Base-by-base conservation (phyloP, 37 sponge, comb jelly and placozoan species). In the Geodia barretti region DNA sequence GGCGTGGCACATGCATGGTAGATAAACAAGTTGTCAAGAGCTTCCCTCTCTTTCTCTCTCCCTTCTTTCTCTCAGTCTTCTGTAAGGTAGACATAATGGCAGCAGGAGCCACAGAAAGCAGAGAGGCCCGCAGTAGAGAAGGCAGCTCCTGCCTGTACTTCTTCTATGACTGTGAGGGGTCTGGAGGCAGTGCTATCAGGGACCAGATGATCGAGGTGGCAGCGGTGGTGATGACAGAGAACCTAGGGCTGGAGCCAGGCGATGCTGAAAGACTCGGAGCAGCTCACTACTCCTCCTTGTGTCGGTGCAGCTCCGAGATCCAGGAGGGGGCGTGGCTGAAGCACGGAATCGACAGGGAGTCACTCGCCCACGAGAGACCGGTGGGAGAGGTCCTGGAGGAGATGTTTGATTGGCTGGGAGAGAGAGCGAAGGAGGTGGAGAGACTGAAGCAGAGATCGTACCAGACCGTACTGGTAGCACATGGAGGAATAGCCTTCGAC, bases 111-210 rank as follows among this genome's bases (percentile, higher is more conserved):
- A n/a, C n/a, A n/a, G n/a, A n/a, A n/a, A n/a, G n/a, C n/a, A n/a
- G n/a, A n/a, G n/a, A n/a, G n/a, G n/a, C n/a, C n/a, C n/a, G n/a
- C n/a, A n/a, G n/a, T n/a, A n/a, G n/a, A n/a, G n/a, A n/a, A n/a
- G n/a, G n/a, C n/a, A n/a, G n/a, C n/a, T n/a, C n/a, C 36, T 29
- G 8, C 4, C 40, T 70, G 7, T 70, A 38, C 40, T 31, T 70
- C 34, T 37, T 70, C 40, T 70, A 70, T 37, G 72, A 70, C 72
- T 70, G 60, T 25, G 75, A 74, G 75, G 42, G 32, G 4, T 36
- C 31, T 54, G 60, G 75, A 36, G 32, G 39, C 21, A 41, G 75
- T 24, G 29, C 25, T 24, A 41, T n/a, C 4, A 43, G 19, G 24
- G 75, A 41, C 23, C 60, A 41, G 3, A 74, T 74, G 7, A 74